Base-by-base conservation (phyloP, 1,140 invertebrate genomes). In the Aphidius ervi region DNA sequence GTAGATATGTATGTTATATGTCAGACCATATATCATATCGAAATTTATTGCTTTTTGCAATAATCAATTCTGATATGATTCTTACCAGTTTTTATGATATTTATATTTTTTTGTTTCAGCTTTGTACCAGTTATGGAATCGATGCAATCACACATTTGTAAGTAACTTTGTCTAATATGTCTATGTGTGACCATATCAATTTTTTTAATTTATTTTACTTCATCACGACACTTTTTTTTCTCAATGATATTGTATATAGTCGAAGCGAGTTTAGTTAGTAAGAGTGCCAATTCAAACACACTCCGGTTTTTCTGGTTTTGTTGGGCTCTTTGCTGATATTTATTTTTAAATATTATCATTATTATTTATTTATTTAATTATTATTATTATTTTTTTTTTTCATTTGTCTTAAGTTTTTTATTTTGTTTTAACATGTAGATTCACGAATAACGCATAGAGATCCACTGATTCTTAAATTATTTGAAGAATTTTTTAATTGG, bases 401-500 rank as follows among this genome's bases (percentile, higher is more conserved):
- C 61, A 57, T 50, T 55, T 62, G 56, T 50, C 52, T 55, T 41
- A 37, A 52, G 43, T 60, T 54, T 46, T 56, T 52, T 58, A 37
- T 54, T 40, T 9, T 41, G 39, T 39, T 40, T 41, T 39, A 46
- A 46, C 55, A 65, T 65, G 64, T 58, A 63, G 64, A 65, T 61
- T 58, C 64, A 31, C 37, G 42, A 65, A 65, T 65, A 65, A 65
- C 58, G 64, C 64, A 65, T 65, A 65, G 64, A 65, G 64, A 65
- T 65, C 62, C 23, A 41, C 52, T 63, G 61, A 63, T 65, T 56
- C 61, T 62, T 63, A 61, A 65, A 65, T 65, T 57, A 62, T 62
- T 65, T 65, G 60, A 65, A 65, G 64, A 65, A 65, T 65, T 65
- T 65, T 65, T 65, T 65, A 65, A 65, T 65, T 65, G 64, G 64